Evolutionary conservation across 2,113 vertebrate species (phyloP).

Genomic region (Plestiodon gilberti): DNA sequence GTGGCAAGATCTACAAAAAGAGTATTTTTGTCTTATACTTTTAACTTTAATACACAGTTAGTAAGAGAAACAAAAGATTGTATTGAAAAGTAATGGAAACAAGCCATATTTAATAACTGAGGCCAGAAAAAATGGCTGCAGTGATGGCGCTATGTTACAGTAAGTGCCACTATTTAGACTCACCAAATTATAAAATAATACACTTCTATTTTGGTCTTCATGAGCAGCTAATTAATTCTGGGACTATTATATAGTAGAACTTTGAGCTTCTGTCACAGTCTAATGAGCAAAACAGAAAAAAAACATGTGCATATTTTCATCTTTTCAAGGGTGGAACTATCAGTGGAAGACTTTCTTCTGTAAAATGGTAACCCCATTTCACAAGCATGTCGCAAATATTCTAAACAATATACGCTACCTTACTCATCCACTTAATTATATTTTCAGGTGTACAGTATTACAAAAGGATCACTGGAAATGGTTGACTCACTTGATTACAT

Average conservation of each 20-base stretch:
- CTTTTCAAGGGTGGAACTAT: constrained; percentile 11
- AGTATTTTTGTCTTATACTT: constrained; percentile 34
- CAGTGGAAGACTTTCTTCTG: constrained; percentile 3
- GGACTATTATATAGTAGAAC: constrained; percentile 33
- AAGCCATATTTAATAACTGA: constrained; percentile 55
- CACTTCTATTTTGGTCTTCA: constrained; percentile 35
- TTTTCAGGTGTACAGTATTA: neutral
- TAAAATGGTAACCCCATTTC: neutral
- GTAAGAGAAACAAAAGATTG: constrained; percentile 17
- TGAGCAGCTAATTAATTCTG: constrained; percentile 53
- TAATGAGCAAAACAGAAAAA: constrained; percentile 35
- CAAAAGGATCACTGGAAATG: neutral
- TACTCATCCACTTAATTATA: neutral
- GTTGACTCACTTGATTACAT: neutral
- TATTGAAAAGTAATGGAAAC: constrained; percentile 53
- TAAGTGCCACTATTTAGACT: constrained; percentile 45
- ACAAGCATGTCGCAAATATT: neutral
- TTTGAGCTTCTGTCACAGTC: constrained; percentile 17
- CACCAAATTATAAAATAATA: constrained; percentile 57
- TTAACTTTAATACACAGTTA: constrained; percentile 46
- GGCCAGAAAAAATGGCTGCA: constrained; percentile 36
- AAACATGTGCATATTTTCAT: constrained; percentile 38
- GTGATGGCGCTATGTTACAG: constrained; percentile 46
- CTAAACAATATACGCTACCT: neutral
- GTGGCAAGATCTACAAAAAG: neutral